A percentile compares a stretch with the other conserved stretches of the same genome.
Conservation (phyloP, 1,140 invertebrate species). For the Asobara japonica region DNA sequence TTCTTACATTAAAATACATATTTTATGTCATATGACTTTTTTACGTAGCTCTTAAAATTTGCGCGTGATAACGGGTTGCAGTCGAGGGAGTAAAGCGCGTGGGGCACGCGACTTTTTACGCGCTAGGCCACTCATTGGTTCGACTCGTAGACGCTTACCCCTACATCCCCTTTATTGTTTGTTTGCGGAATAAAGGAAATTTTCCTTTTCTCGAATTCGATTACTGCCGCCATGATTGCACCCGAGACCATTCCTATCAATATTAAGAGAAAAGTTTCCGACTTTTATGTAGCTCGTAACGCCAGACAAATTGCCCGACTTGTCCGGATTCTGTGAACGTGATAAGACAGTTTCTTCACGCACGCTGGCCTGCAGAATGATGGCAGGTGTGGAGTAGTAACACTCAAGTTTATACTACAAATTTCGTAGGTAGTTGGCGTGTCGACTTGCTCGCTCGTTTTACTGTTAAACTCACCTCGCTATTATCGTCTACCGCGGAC, state of each 20-base stretch:
- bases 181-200: background rate
- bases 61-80: too few relatives aligned
- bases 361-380: background rate
- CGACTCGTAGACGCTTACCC: too few relatives aligned
- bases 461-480: background rate
- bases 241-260: too few relatives aligned
- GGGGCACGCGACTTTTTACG: too few relatives aligned
- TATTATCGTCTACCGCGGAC: background rate
- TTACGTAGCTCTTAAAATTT: too few relatives aligned
- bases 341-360: conserved; percentile 1
- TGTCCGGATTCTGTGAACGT: background rate
- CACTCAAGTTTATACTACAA: conserved; percentile 11
- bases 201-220: too few relatives aligned
- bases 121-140: too few relatives aligned
- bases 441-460: conserved; percentile 9
- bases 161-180: too few relatives aligned
- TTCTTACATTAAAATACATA: too few relatives aligned
- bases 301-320: background rate
- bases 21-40: too few relatives aligned
- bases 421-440: conserved; percentile 6
- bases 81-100: too few relatives aligned
- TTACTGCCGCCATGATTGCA: too few relatives aligned
- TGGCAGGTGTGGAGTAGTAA: conserved; percentile 4
- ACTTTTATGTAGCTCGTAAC: background rate
- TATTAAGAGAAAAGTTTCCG: background rate